Base-by-base conservation (phyloP, 2,113 vertebrate species). In the Pygoscelis antarcticus region DNA sequence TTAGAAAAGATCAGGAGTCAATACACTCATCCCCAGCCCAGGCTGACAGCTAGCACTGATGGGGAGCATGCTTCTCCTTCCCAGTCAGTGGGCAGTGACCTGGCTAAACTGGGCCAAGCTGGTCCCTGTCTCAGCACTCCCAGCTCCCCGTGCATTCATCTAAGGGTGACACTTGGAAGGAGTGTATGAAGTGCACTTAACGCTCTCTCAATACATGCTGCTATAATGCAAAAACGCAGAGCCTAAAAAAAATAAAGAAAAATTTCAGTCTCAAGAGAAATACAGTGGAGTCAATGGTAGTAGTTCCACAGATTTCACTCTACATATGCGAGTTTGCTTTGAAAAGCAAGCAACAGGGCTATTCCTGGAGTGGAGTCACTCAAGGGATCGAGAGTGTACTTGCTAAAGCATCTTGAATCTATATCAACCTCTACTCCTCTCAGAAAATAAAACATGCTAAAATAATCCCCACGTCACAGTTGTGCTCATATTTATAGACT, bases 141-240 rank as follows among this genome's bases (percentile, higher is more conserved):
- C 62, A 83, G 9, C 30, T 32, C 29, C 61, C 26, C 3, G 0
- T 1, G 5, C 16, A 11, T 13, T 36, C 40, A 10, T 10, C n/a
- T 13, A 25, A 54, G 30, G 32, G 19, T 44, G 22, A 40, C 25
- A 8, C n/a, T 49, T 29, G 1, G 6, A 89, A 76, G 44, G 11
- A 69, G 8, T 0, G 0, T 3, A 4, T 3, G 4, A 65, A 69
- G 20, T 5, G 1, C 18, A 26, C 19, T 30, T 66, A 44, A 21
- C 4, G 2, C 16, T 34, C 52, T 46, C 75, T 40, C 30, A 65
- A 1, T 38, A 38, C 11, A 17, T 7, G 16, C 21, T n/a, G 40
- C 22, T 54, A 8, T 2, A 34, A 36, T 1, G 1, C 7, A n/a
- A 90, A 90, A 82, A 69, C 2, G 1, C 15, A 34, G 9, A 72